phyloP scores from a whole-genome alignment of 64 coral and sea anemone species.

The Stichodactyla helianthus region DNA sequence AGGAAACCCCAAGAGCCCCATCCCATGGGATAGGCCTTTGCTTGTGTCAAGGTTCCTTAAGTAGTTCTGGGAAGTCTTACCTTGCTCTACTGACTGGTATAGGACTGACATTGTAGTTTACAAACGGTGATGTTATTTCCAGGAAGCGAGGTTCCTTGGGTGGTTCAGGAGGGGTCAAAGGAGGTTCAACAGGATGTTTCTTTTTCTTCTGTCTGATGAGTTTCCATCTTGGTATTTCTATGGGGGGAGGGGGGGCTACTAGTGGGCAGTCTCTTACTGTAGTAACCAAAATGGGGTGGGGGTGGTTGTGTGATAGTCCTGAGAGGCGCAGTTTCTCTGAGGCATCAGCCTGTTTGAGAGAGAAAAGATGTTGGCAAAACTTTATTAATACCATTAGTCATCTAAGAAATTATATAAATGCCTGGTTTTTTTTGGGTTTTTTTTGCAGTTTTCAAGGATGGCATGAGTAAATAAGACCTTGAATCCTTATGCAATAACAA shows the following conservation, averaged over 20 bases:
- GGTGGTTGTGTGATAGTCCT: constrained; percentile 90
- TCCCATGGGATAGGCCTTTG: no score
- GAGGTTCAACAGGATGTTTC: constrained; percentile 75
- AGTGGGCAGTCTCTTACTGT: constrained; percentile 78
- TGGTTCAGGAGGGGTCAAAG: constrained; percentile 65
- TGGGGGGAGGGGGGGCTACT: constrained; percentile 88
- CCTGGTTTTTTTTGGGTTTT: no score
- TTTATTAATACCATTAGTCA: no score
- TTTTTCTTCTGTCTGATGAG: constrained; percentile 98
- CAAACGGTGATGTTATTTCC: constrained; percentile 87
- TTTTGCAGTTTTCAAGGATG: no score
- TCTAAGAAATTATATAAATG: no score
- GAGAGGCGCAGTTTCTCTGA: constrained; percentile 94
- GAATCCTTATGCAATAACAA: no score
- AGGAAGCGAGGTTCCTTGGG: constrained; percentile 96
- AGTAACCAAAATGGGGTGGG: constrained; percentile 89
- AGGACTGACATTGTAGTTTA: constrained; percentile 89
- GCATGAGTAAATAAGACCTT: no score
- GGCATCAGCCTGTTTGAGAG: constrained; percentile 73
- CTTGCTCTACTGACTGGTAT: constrained; percentile 94
- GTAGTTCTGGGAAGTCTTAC: constrained; percentile 8
- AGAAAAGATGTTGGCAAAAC: neutral
- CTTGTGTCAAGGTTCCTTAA: neutral
- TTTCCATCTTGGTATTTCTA: constrained; percentile 93
- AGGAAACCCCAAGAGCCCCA: no score